Conservation (phyloP, 1,140 invertebrate species). For the Luehdorfia chinensis region DNA sequence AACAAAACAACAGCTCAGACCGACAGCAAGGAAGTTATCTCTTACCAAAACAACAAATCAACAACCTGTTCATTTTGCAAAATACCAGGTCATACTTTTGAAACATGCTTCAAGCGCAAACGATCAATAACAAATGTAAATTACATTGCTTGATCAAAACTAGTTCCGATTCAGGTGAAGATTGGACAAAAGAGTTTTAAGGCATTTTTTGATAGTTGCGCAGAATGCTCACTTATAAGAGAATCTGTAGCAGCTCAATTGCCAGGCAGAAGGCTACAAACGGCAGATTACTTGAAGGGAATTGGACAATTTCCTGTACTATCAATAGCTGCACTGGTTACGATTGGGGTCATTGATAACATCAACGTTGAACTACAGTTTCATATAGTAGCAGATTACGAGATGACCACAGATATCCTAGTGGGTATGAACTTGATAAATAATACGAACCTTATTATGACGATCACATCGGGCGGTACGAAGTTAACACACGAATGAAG, state of each 20-base stretch:
- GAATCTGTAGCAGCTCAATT: too few species aligned
- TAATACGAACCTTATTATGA: too few species aligned
- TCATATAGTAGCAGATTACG: constrained; percentile 14
- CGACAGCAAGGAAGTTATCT: constrained; percentile 5
- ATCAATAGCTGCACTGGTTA: background rate
- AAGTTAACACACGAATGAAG: background rate
- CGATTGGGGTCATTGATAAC: background rate
- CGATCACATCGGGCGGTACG: background rate
- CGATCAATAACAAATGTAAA: constrained; percentile 16
- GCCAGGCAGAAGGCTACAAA: background rate
- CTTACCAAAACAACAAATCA: background rate
- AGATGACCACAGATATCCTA: constrained; percentile 16
- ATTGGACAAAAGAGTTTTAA: background rate
- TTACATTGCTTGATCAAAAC: constrained; percentile 8
- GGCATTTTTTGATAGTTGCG: constrained; percentile 22
- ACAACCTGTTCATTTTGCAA: constrained; percentile 13
- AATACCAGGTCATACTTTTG: constrained; percentile 15
- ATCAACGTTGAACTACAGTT: too few species aligned
- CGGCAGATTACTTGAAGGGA: constrained; percentile 3
- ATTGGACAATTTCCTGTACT: constrained; percentile 8
- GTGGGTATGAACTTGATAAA: constrained; percentile 12
- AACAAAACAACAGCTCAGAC: background rate
- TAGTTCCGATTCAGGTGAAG: constrained; percentile 3
- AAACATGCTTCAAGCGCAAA: constrained; percentile 13
- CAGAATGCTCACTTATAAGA: too few species aligned